phyloP scores from a whole-genome alignment of 2,888 invertebrate genomes.

The Drosophila hawaiiensis region DNA sequence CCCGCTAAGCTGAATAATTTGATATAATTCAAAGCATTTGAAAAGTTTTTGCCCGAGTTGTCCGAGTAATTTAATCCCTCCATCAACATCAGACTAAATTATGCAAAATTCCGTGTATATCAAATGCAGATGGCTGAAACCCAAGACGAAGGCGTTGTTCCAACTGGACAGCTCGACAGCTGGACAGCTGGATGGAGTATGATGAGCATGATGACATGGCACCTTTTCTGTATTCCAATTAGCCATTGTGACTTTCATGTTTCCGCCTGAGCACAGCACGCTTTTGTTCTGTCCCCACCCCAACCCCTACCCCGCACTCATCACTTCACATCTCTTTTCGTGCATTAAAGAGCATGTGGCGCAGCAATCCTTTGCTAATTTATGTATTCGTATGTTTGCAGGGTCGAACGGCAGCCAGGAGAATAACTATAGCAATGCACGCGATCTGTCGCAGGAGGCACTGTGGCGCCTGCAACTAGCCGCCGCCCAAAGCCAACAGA shows the following conservation, averaged over 20 bases:
- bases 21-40: slow-evolving; percentile 2
- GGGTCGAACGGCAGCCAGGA: slow-evolving; percentile 76
- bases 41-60: background rate
- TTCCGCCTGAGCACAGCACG: slow-evolving; percentile 39
- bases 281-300: slow-evolving; percentile 2
- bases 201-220: slow-evolving; percentile 59
- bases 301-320: slow-evolving; percentile 8
- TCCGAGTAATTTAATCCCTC: slow-evolving; percentile 30
- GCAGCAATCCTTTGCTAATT: slow-evolving; percentile 10
- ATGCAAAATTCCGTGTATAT: slow-evolving; percentile 34
- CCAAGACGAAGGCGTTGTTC: slow-evolving; percentile 31
- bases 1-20: background rate
- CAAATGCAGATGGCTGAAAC: slow-evolving; percentile 36
- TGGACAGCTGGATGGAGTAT: slow-evolving; percentile 19
- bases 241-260: slow-evolving; percentile 68
- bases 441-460: slow-evolving; percentile 80
- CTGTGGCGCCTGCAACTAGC: slow-evolving; percentile 81
- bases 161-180: slow-evolving; percentile 40
- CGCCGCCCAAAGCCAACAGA: slow-evolving; percentile 72
- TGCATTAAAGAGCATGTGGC: slow-evolving; percentile 10
- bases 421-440: slow-evolving; percentile 82
- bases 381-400: slow-evolving; percentile 47
- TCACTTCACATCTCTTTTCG: background rate
- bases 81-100: slow-evolving; percentile 35
- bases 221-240: slow-evolving; percentile 55